Evolutionary conservation across 2,113 vertebrate species (phyloP).

Genomic region (Platysteira castanea): DNA sequence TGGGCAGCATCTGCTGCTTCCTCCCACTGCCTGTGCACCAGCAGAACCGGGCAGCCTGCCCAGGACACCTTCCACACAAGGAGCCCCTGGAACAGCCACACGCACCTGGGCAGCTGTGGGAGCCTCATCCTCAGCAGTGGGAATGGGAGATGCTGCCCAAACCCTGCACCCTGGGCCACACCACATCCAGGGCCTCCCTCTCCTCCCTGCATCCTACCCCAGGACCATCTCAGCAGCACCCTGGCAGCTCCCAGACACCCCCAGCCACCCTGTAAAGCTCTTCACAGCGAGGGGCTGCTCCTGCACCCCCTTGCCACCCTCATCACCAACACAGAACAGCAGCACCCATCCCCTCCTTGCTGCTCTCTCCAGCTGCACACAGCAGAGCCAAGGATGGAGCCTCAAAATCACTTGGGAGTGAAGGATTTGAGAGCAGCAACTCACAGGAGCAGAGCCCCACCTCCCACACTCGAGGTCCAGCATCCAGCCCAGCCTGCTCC

Average conservation of each 20-base stretch:
- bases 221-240: neutral
- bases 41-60: neutral
- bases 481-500: neutral
- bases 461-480: neutral
- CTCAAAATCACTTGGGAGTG: neutral
- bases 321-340: accelerated
- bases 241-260: neutral
- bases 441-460: neutral
- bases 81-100: neutral
- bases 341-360: accelerated
- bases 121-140: neutral
- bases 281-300: neutral
- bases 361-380: neutral
- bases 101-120: accelerated
- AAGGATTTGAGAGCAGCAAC: neutral
- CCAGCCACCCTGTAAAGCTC: neutral
- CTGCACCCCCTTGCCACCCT: neutral
- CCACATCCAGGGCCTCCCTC: neutral
- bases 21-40: neutral
- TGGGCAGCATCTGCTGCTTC: neutral
- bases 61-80: neutral
- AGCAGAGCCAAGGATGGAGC: neutral
- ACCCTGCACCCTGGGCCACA: neutral
- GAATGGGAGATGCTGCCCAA: neutral
- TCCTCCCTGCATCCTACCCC: neutral